A percentile compares a stretch with the other conserved stretches of the same genome.
phyloP scores from a whole-genome alignment of 2,113 vertebrate genomes.

The Silurus glanis region DNA sequence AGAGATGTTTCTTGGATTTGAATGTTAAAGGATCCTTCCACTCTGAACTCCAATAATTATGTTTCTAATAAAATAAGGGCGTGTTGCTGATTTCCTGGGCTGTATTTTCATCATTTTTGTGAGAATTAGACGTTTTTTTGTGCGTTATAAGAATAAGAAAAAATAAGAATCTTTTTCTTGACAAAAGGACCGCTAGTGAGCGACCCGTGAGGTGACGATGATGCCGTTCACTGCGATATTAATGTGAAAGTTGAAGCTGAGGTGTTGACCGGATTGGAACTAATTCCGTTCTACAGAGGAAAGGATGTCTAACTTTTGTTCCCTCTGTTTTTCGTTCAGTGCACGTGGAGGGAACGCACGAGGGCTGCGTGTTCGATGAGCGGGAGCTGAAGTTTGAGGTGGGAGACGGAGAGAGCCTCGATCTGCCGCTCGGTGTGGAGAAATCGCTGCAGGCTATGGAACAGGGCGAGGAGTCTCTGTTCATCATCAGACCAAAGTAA shows the following conservation, averaged over 20 bases:
- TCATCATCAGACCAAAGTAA: conserved; percentile 88
- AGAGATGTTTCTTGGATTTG: not conserved
- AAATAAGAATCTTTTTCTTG: too few relatives aligned
- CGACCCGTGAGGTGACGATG: too few relatives aligned
- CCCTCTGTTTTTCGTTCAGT: conserved; percentile 68
- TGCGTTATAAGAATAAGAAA: too few relatives aligned
- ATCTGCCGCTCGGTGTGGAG: conserved; percentile 86
- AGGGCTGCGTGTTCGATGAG: conserved; percentile 82
- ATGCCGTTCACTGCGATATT: too few relatives aligned
- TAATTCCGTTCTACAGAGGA: not conserved
- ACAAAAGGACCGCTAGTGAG: too few relatives aligned
- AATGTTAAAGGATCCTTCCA: not conserved
- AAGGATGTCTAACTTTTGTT: not conserved
- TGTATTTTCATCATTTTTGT: too few relatives aligned
- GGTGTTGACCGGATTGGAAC: not conserved
- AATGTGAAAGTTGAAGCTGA: too few relatives aligned
- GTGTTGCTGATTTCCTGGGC: too few relatives aligned
- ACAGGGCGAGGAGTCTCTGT: conserved; percentile 84
- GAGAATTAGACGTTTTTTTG: too few relatives aligned
- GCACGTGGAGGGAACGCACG: conserved; percentile 75
- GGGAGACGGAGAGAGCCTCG: conserved; percentile 83
- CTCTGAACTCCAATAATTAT: not conserved
- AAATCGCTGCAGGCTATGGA: conserved; percentile 92
- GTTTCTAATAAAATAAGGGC: not conserved
- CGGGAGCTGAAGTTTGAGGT: conserved; percentile 90